A percentile compares a stretch with the other conserved stretches of the same genome.
phyloP scores from a whole-genome alignment of 1,140 invertebrate species.

The Tetramorium simillimum region DNA sequence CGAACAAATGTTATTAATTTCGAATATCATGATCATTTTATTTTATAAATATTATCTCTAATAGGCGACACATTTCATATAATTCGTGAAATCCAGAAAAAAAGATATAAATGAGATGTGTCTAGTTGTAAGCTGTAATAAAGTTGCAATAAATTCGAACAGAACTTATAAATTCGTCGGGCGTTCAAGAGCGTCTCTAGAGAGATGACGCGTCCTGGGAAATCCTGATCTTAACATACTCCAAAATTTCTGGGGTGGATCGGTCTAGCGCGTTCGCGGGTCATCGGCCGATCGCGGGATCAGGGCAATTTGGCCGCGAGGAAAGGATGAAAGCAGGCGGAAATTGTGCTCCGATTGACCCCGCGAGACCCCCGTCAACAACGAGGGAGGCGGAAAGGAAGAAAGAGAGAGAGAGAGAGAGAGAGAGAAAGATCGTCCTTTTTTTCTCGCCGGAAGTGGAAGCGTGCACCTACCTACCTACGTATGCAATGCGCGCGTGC shows the following conservation, averaged over 20 bases:
- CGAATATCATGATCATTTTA: neutral
- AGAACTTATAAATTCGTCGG: neutral
- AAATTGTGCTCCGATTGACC: constrained; percentile 63
- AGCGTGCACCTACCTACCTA: constrained; percentile 56
- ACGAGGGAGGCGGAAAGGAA: neutral
- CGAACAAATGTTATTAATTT: neutral
- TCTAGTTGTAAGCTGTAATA: neutral
- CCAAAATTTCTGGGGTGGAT: constrained; percentile 28
- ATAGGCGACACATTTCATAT: neutral
- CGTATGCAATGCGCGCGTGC: constrained; percentile 36
- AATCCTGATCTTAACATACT: neutral
- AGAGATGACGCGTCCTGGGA: neutral
- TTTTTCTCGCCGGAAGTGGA: constrained; percentile 56
- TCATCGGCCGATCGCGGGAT: constrained; percentile 44
- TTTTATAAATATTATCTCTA: neutral
- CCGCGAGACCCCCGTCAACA: constrained; percentile 42
- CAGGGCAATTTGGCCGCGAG: constrained; percentile 50
- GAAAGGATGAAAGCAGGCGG: constrained; percentile 54
- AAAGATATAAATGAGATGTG: neutral
- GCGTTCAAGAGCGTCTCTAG: neutral
- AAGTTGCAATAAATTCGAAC: neutral
- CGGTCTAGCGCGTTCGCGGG: constrained; percentile 9
- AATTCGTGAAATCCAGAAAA: neutral
- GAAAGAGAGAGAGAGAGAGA: neutral
- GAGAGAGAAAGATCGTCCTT: neutral